A percentile compares a stretch with the other conserved stretches of the same genome.
These are phyloP conservation scores for Rhagoletis pomonella DNA, from an alignment of 1,140 invertebrate species.

Conservation along the genomic window DNA sequence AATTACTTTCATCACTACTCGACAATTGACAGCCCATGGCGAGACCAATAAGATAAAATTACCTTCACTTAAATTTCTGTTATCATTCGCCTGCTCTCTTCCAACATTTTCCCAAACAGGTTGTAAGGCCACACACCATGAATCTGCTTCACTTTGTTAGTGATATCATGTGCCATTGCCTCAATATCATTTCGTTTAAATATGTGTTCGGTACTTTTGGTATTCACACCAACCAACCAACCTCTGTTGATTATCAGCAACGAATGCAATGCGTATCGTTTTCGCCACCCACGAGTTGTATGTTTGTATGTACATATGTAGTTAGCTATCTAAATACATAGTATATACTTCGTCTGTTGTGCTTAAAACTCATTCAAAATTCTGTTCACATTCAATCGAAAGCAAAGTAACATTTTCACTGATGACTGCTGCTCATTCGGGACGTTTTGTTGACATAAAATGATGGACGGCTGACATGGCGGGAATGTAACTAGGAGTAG, in stretches of 20 bases:
- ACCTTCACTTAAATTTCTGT: constrained; percentile 15
- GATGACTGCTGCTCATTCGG: constrained; percentile 1
- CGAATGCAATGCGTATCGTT: not conserved
- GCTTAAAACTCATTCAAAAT: constrained; percentile 10
- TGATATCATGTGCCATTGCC: constrained; percentile 24
- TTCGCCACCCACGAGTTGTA: constrained; percentile 1
- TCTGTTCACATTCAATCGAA: not conserved
- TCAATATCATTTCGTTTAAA: not conserved
- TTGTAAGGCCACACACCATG: not conserved
- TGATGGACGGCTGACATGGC: not conserved
- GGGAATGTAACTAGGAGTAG: too few species aligned
- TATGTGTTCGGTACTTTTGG: not conserved
- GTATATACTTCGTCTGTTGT: not conserved
- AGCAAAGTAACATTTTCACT: constrained; percentile 5
- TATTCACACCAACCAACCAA: too few species aligned
- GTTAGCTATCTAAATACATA: too few species aligned
- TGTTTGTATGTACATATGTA: too few species aligned
- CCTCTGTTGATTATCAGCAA: not conserved
- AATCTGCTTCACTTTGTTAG: not conserved
- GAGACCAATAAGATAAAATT: not conserved
- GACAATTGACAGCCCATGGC: not conserved
- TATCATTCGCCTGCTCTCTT: not conserved
- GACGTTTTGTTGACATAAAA: not conserved
- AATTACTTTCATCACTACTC: not conserved
- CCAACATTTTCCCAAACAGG: constrained; percentile 2